Conservation (phyloP, 2,797 vertebrate genomes). For the Lithobates pipiens region DNA sequence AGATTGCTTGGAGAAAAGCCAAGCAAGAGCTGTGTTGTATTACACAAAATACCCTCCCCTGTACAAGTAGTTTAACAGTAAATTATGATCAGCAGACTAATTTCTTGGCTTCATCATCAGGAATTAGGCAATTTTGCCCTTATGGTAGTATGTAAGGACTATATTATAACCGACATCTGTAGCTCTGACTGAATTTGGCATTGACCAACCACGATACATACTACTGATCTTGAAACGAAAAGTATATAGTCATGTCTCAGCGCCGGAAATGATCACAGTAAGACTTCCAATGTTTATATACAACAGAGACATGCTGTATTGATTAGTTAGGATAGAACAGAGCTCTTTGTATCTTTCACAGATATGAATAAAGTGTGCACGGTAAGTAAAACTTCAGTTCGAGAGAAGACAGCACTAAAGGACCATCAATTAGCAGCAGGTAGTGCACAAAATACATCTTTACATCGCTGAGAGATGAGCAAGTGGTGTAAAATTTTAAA, state of each 20-base stretch:
- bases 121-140: too few relatives aligned
- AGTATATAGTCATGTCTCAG: neutral
- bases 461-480: slow-evolving; percentile 1
- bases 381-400: neutral
- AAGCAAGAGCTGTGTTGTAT: too few relatives aligned
- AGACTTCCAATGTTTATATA: neutral
- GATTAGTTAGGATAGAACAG: neutral
- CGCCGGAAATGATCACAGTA: neutral
- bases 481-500: slow-evolving; percentile 1
- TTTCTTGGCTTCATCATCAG: too few relatives aligned
- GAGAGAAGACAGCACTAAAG: neutral
- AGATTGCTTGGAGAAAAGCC: too few relatives aligned
- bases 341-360: neutral
- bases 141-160: too few relatives aligned
- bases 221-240: neutral
- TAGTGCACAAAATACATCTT: slow-evolving; percentile 8
- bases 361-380: neutral
- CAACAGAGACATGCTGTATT: neutral
- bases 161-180: too few relatives aligned
- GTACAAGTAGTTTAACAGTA: too few relatives aligned
- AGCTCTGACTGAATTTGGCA: neutral
- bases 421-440: neutral
- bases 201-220: neutral
- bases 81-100: too few relatives aligned
- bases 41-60: too few relatives aligned